Evolutionary conservation across 2,113 vertebrate species (phyloP).

Genomic region (Charina bottae): DNA sequence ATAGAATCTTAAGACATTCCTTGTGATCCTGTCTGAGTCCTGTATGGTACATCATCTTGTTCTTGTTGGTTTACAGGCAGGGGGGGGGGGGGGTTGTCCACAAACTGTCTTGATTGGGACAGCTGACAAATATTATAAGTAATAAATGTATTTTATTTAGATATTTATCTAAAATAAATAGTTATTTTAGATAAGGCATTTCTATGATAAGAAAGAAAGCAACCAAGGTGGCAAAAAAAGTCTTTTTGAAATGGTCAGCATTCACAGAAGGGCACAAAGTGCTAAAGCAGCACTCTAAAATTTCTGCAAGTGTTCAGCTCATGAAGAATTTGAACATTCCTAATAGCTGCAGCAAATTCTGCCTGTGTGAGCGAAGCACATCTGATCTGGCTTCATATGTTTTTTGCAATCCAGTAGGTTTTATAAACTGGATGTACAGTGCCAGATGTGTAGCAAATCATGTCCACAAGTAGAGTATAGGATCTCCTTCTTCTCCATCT

Average conservation of each 20-base stretch:
- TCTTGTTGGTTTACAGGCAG: neutral
- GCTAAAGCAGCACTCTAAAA: constrained; percentile 13
- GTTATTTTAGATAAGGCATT: constrained; percentile 12
- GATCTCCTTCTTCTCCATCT: neutral
- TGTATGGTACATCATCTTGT: neutral
- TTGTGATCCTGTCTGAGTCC: neutral
- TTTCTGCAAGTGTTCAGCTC: neutral
- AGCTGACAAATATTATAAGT: neutral
- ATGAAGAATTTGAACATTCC: neutral
- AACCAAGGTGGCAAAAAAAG: constrained; percentile 37
- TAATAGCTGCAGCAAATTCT: neutral
- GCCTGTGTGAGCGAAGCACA: neutral
- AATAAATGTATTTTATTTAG: neutral
- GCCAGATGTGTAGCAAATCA: neutral
- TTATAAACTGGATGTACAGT: neutral
- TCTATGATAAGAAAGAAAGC: constrained; percentile 24
- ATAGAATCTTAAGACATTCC: too few species aligned
- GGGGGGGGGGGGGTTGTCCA: too few species aligned
- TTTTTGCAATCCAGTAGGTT: neutral
- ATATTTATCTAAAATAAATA: neutral
- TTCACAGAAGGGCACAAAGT: neutral
- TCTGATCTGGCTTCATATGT: too few species aligned
- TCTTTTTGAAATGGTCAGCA: constrained; percentile 11
- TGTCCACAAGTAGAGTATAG: neutral
- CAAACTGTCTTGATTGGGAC: neutral